Base-by-base conservation (phyloP, 2,888 invertebrate genomes). In the Colostygia pectinataria region DNA sequence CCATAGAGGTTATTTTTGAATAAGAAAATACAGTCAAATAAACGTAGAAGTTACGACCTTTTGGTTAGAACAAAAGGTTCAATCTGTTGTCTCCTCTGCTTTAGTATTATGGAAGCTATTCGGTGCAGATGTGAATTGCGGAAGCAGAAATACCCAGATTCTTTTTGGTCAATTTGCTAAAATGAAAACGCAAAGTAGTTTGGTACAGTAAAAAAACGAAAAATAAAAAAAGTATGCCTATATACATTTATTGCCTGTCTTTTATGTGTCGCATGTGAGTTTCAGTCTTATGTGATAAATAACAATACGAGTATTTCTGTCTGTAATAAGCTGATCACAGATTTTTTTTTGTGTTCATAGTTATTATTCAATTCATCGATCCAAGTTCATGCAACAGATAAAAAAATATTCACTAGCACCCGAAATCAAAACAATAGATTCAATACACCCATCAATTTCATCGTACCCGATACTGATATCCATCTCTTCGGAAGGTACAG, bases 61-160 rank as follows among this genome's bases (percentile, higher is more conserved):
- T 68, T 65, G 61, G 63, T 57, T 55, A 57, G 53, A 61, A 53
- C 54, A 61, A 62, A 66, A 66, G 73, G 76, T 86, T 81, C 87
- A 86, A 88, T 87, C 83, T 85, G 83, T 83, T 83, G 84, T 86
- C 80, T 78, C 79, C 71, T 74, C 79, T 77, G 77, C 74, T 77
- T 73, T 66, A 62, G 75, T 69, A 66, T 74, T 77, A 85, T 78
- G 73, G 71, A 20, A 77, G 82, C 78, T 75, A 79, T 86, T 88
- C 67, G 66, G 74, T 74, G 77, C 85, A 87, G 83, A 83, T 79
- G 80, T 73, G 80, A 74, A 80, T 77, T 78, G 79, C 71, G 77
- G 72, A 84, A 32, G 9, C 14, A 13, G 31, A 15, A 20, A 10
- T 15, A 84, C 77, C 29, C 10, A 74, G 84, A 84, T 84, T 74